Evolutionary conservation across 2,888 invertebrate species (phyloP), one percentile per base, ranked within the genome.

Genomic region (Dicycla oo): DNA sequence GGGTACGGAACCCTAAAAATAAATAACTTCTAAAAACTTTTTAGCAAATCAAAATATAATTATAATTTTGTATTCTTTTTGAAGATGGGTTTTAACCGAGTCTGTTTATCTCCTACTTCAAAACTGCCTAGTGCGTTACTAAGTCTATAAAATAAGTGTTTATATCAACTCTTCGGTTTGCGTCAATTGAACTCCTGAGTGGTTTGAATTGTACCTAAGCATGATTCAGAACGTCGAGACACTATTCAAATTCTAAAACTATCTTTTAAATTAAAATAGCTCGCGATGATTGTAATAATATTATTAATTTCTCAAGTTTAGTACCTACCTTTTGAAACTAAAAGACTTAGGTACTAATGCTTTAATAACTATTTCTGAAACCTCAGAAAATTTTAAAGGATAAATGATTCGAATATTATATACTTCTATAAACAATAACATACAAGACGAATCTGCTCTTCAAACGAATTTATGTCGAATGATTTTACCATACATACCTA

Each of bases 121-220:
- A 26, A 26, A 23, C 26, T 11, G 30, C 66, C 65, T 20, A 57
- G 80, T 82, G 83, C 74, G 80, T 67, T 0, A 34, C 15, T n/a
- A n/a, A 38, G n/a, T 57, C 45, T 70, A 20, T 26, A 45, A 51
- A 54, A 38, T 66, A 73, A 63, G 26, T 65, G 53, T 47, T 73
- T 65, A 13, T 70, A 30, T 51, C 30, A 66, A 62, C 58, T 57
- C 73, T 56, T 62, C 45, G 23, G 26, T 43, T 26, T 49, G 47
- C 63, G 49, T 58, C 49, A 58, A 51, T 69, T 63, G 23, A 60
- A 58, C 49, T 38, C 47, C 20, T 73, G 82, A 80, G 80, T 82
- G 80, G 51, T 79, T 78, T 38, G 2, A 73, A 73, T 73, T 79
- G 38, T 49, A 68, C 26, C 26, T 68, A 49, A 67, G 58, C 78